phyloP scores from a whole-genome alignment of 2,113 vertebrate genomes.

The Cryptomyrus ogoouensis region DNA sequence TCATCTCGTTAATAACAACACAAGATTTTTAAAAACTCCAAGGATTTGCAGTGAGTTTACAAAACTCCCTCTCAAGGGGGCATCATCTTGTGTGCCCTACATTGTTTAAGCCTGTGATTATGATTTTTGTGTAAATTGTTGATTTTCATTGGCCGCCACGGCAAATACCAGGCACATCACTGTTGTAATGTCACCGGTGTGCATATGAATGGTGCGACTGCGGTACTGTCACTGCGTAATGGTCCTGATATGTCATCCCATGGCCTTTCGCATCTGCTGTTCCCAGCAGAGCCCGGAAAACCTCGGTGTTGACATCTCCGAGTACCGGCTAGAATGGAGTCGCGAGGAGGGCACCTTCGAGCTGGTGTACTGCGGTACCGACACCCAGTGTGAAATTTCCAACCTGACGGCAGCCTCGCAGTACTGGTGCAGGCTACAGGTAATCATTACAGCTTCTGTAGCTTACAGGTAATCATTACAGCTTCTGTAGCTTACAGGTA shows the following conservation, averaged over 20 bases:
- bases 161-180: neutral
- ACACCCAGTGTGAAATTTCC: conserved; percentile 76
- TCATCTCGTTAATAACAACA: neutral
- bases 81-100: neutral
- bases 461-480: conserved; percentile 58
- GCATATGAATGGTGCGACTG: neutral
- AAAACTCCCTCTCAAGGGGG: neutral
- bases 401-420: conserved; percentile 72
- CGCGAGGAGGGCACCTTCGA: conserved; percentile 78
- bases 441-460: conserved; percentile 26
- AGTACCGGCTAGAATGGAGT: conserved; percentile 91
- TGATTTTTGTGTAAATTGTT: neutral
- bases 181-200: neutral
- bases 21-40: neutral
- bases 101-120: neutral
- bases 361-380: conserved; percentile 73
- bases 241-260: neutral
- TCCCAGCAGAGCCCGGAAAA: conserved; percentile 78
- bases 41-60: neutral
- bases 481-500: neutral
- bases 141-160: neutral
- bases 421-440: conserved; percentile 88
- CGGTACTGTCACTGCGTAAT: neutral
- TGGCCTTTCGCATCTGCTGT: conserved; percentile 1
- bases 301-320: conserved; percentile 87